Evolutionary conservation across 2,888 invertebrate genomes (phyloP).

Genomic region (Papilio elwesi): DNA sequence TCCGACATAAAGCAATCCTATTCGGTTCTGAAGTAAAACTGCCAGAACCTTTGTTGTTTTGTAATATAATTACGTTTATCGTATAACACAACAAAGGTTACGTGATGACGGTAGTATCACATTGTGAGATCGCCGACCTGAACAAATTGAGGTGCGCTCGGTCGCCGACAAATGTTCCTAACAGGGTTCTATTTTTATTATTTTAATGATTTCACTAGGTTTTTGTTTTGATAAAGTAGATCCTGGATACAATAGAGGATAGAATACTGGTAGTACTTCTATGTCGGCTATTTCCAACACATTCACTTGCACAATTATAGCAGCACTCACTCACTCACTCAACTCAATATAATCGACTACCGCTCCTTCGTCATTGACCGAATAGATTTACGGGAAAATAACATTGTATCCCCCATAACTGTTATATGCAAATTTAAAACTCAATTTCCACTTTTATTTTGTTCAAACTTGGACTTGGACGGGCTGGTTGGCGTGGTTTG

Average conservation of each 20-base stretch:
- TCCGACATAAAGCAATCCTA: background rate
- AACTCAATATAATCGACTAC: background rate
- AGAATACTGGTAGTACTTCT: background rate
- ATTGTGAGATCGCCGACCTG: slow-evolving; percentile 11
- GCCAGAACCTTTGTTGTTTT: background rate
- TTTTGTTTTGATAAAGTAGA: background rate
- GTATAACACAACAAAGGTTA: slow-evolving; percentile 1
- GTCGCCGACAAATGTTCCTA: background rate
- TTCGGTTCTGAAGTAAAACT: background rate
- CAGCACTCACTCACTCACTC: background rate
- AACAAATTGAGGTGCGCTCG: slow-evolving; percentile 12
- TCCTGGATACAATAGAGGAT: background rate
- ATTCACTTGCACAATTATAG: background rate
- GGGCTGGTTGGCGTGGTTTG: too few relatives aligned
- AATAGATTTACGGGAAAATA: background rate
- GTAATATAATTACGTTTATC: slow-evolving; percentile 16
- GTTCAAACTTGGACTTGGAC: background rate
- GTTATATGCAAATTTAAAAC: background rate
- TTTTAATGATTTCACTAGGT: background rate
- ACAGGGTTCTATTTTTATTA: background rate
- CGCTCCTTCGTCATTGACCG: background rate
- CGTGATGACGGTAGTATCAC: background rate
- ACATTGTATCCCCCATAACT: background rate
- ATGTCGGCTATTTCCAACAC: background rate
- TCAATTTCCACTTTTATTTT: background rate